Evolutionary conservation across 2,888 invertebrate genomes (phyloP).

Genomic region (Amorpha juglandis): DNA sequence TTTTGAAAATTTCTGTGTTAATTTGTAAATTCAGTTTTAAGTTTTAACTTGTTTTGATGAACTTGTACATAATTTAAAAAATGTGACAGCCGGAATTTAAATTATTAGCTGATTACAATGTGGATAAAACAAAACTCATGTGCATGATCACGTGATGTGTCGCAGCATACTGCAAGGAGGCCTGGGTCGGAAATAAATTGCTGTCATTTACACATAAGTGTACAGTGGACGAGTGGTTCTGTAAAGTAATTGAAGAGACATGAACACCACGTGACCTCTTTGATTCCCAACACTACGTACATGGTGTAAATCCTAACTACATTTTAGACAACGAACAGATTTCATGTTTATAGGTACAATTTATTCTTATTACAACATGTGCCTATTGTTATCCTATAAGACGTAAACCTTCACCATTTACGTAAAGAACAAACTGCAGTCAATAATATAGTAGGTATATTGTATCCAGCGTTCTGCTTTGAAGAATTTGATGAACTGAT

Average conservation of each 20-base stretch:
- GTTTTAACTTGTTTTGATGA: too few species aligned
- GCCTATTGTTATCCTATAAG: not conserved
- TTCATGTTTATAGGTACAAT: not conserved
- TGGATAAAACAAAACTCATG: slow-evolving; percentile 3
- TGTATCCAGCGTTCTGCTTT: not conserved
- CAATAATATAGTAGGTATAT: not conserved
- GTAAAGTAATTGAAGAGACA: slow-evolving; percentile 44
- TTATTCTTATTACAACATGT: slow-evolving; percentile 10
- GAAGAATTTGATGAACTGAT: too few species aligned
- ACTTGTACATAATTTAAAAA: too few species aligned
- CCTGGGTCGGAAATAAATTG: slow-evolving; percentile 64
- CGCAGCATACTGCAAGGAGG: slow-evolving; percentile 48
- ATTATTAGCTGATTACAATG: slow-evolving; percentile 3
- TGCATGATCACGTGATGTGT: slow-evolving; percentile 33
- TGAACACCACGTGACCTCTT: slow-evolving; percentile 35
- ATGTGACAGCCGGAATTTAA: too few species aligned
- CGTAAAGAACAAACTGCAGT: not conserved
- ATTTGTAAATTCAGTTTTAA: too few species aligned
- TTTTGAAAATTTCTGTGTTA: too few species aligned
- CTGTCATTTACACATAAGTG: slow-evolving; percentile 57
- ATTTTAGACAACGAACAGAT: not conserved
- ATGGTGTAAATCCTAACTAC: not conserved
- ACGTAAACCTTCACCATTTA: not conserved
- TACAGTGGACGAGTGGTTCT: slow-evolving; percentile 36
- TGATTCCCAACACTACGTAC: not conserved